Evolutionary conservation across 2,113 vertebrate species (phyloP).

Genomic region (Aegithalos caudatus): DNA sequence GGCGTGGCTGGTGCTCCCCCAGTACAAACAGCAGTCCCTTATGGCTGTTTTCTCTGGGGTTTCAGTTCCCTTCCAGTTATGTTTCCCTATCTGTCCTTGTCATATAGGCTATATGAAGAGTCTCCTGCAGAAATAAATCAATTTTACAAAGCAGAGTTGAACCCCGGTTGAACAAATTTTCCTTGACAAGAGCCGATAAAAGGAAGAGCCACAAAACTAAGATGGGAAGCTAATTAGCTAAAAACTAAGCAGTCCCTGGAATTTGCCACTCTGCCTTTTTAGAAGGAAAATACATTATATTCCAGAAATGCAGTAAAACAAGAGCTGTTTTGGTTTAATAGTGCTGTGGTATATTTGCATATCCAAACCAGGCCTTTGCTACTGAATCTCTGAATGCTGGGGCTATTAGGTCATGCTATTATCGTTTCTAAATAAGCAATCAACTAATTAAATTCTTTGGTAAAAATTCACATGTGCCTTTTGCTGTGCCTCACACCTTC

Average conservation of each 20-base stretch:
- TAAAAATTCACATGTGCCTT: background rate
- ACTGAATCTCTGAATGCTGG: background rate
- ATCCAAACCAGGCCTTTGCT: background rate
- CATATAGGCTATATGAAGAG: background rate
- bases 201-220: background rate
- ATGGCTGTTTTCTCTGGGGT: background rate
- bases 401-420: background rate
- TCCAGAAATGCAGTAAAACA: background rate
- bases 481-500: background rate
- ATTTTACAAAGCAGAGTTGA: background rate
- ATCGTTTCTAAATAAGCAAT: background rate
- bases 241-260: background rate
- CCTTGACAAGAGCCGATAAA: background rate
- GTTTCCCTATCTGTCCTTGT: background rate
- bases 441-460: background rate
- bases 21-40: background rate
- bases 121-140: background rate
- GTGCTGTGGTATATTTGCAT: background rate
- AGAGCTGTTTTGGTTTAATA: background rate
- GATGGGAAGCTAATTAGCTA: background rate
- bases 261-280: background rate
- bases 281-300: background rate
- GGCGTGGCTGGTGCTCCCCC: background rate
- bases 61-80: background rate
- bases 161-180: background rate